Evolutionary conservation across 2,888 invertebrate genomes (phyloP).

Genomic region (Xestoiulus laeticollis): DNA sequence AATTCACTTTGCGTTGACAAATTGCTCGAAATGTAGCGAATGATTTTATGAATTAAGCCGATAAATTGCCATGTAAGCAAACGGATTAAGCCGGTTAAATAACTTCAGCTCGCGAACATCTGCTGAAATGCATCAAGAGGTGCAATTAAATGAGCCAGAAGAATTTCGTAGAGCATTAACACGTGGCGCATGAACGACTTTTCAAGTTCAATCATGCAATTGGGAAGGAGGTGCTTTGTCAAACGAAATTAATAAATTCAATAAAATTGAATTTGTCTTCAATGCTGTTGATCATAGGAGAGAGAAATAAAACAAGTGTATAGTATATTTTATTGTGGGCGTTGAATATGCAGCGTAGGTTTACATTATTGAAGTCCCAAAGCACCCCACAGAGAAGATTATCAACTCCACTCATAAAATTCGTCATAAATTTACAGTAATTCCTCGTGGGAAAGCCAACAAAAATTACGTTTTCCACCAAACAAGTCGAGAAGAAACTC

Average conservation of each 20-base stretch:
- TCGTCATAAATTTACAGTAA: neutral
- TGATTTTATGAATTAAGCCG: neutral
- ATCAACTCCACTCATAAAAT: neutral
- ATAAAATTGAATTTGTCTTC: neutral
- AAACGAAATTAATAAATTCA: too few species aligned
- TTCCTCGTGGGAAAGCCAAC: neutral
- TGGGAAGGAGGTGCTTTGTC: neutral
- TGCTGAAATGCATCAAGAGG: neutral
- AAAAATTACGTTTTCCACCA: neutral
- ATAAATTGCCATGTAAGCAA: neutral
- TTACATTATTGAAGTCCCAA: neutral
- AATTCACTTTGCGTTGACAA: neutral
- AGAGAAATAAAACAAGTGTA: neutral
- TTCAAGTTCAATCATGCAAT: neutral
- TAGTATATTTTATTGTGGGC: neutral
- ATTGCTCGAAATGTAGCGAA: neutral
- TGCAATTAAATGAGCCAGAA: neutral
- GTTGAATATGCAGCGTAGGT: neutral
- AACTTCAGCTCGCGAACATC: neutral
- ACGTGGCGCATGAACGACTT: neutral
- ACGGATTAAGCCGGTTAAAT: too few species aligned
- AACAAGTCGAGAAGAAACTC: neutral
- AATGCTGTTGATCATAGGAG: neutral
- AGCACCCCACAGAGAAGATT: conserved; percentile 32
- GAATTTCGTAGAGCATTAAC: neutral